Base-by-base conservation (phyloP, 2,888 invertebrate species). In the Ametastegia equiseti region DNA sequence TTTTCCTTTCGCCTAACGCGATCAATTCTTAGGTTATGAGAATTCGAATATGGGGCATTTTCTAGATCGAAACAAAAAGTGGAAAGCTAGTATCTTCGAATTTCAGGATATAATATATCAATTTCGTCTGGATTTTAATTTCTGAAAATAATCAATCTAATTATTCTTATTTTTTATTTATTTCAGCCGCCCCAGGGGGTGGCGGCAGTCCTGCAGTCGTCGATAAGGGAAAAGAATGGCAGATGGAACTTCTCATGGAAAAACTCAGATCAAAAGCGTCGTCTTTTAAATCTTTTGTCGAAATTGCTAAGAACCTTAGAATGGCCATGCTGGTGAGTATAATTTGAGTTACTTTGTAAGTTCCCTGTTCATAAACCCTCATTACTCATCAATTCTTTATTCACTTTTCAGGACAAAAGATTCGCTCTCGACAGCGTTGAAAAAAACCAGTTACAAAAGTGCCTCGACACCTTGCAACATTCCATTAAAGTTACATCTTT, bases 401-500 rank as follows among this genome's bases (percentile, higher is more conserved):
- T n/a, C 7, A 54, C 30, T 82, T 19, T 92, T 23, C 90, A 97
- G 97, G 98, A 98, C 89, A 98, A 98, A 91, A 94, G 97, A 83
- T 97, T 97, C 92, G 96, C 97, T 4, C 93, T 97, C 80, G 98
- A 98, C 88, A 95, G 95, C 87, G 94, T 95, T 54, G 98, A 98
- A 90, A 95, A 97, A 88, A 94, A 95, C 88, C 97, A 97, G 87
- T 93, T 98, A 82, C 98, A 98, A 91, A 96, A 97, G 92, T 98
- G 97, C 91, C 93, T 98, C 84, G 98, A 98, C 90, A 97, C 97
- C 82, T 93, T 98, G 86, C 98, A 98, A 89, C 97, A 98, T 92
- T 97, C 97, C 83, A 98, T 98, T 85, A 98, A 97, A 94, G 97
- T 98, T 1, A 97, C 96, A 82, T 97, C 97, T 0, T 93, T 98